Conservation (phyloP, 2,888 invertebrate genomes). For the Parthenolecanium corni region DNA sequence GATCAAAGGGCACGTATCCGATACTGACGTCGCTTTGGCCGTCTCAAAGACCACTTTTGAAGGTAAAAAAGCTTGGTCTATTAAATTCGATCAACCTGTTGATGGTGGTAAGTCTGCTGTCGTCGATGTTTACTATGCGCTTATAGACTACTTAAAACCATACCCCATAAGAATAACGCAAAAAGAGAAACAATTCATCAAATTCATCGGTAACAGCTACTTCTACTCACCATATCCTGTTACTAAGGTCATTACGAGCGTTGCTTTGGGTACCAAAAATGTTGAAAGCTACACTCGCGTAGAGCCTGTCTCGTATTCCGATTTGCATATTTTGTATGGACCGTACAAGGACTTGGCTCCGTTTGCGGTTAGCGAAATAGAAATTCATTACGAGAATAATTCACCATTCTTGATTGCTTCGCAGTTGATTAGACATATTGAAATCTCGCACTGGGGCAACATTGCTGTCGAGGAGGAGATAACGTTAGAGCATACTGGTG, state of each 20-base stretch:
- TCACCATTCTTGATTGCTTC: constrained; percentile 91
- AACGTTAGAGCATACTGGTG: constrained; percentile 85
- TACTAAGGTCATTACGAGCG: constrained; percentile 64
- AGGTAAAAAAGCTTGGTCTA: constrained; percentile 12
- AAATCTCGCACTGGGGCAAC: constrained; percentile 99
- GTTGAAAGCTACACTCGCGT: constrained; percentile 71
- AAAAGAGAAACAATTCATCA: constrained; percentile 85
- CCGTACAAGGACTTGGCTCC: constrained; percentile 65
- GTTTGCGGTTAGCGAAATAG: constrained; percentile 50
- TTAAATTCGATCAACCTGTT: constrained; percentile 14
- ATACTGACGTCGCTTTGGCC: constrained; percentile 40
- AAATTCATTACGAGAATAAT: constrained; percentile 90
- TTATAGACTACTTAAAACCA: constrained; percentile 65
- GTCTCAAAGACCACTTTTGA: constrained; percentile 42
- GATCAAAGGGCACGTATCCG: constrained; percentile 11
- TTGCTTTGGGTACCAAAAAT: constrained; percentile 63
- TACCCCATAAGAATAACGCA: constrained; percentile 83
- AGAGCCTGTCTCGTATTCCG: constrained; percentile 66
- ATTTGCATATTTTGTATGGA: constrained; percentile 76
- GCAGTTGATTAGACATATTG: constrained; percentile 70
- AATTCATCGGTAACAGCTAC: constrained; percentile 73
- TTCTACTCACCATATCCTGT: constrained; percentile 73
- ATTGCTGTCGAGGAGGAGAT: constrained; percentile 93
- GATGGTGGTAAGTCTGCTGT: constrained; percentile 32
- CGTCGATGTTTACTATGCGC: constrained; percentile 58